Conservation (phyloP, 2,797 vertebrate species). For the Sebastes matsubarae region DNA sequence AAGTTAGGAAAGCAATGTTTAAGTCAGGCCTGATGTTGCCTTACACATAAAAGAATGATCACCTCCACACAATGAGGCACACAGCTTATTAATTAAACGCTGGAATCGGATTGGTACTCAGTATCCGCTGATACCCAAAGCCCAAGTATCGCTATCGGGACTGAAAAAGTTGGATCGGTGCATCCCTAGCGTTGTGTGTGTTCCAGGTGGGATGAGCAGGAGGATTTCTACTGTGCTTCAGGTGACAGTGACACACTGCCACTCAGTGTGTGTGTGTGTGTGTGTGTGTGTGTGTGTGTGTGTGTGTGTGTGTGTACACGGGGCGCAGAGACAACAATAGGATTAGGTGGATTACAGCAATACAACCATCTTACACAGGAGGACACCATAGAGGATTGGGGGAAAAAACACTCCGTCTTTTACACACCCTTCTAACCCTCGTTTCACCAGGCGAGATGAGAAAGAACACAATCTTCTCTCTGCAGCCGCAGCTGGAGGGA, state of each 20-base stretch:
- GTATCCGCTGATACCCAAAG: no score
- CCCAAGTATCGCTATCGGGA: no score
- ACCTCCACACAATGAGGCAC: no score
- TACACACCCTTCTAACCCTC: constrained; percentile 57
- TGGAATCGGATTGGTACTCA: no score
- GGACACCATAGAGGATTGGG: constrained; percentile 63
- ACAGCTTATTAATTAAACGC: no score
- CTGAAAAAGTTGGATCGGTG: no score
- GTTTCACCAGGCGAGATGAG: constrained; percentile 51
- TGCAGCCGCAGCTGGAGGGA: constrained; percentile 36
- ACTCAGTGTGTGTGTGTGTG: no score
- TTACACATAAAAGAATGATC: no score
- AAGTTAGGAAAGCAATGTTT: no score
- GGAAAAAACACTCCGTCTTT: constrained; percentile 36
- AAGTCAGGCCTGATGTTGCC: no score
- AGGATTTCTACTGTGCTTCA: constrained; percentile 64
- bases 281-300: constrained; percentile 4
- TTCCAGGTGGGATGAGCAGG: constrained; percentile 62
- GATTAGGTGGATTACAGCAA: constrained; percentile 82
- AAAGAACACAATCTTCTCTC: constrained; percentile 54
- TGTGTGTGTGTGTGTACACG: constrained; percentile 34
- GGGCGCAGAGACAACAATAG: constrained; percentile 71
- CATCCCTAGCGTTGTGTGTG: constrained; percentile 20
- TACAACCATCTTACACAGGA: constrained; percentile 74
- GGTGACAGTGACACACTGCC: not conserved